Percentiles rank a stretch among this genome's conserved stretches.
Evolutionary conservation across 37 sponge, comb jelly and placozoan species (phyloP).

Genomic region (Corticium candelabrum): DNA sequence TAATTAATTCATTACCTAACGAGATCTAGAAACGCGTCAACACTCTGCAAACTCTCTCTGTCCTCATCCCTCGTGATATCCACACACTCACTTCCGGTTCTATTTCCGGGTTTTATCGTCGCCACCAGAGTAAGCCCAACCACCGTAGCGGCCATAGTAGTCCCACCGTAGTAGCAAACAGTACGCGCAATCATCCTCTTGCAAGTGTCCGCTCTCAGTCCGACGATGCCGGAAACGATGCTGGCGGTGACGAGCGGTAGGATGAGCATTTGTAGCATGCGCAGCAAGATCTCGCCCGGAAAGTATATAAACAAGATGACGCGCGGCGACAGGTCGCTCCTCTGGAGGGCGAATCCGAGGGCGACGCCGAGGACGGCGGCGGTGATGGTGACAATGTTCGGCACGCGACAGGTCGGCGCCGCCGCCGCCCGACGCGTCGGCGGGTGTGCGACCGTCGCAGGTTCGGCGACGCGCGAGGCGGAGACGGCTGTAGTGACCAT

Average conservation of each 20-base stretch:
- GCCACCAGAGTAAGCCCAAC: constrained; percentile 75
- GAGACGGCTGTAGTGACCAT: too few relatives aligned
- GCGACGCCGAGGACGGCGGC: constrained; percentile 58
- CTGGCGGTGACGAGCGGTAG: constrained; percentile 87
- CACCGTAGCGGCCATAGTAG: constrained; percentile 65
- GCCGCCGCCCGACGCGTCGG: too few relatives aligned
- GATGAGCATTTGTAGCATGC: constrained; percentile 85
- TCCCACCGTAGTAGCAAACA: constrained; percentile 70
- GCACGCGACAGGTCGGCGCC: too few relatives aligned
- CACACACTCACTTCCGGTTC: constrained; percentile 6
- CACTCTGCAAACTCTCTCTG: too few relatives aligned
- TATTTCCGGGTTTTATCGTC: constrained; percentile 62
- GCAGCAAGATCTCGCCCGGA: constrained; percentile 90
- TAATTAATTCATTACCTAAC: too few relatives aligned
- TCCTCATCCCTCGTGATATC: constrained; percentile 5
- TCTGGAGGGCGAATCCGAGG: constrained; percentile 42
- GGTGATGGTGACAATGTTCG: too few relatives aligned
- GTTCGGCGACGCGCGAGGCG: too few relatives aligned
- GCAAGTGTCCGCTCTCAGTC: constrained; percentile 58
- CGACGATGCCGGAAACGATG: constrained; percentile 74
- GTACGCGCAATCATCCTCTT: constrained; percentile 62
- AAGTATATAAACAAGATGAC: constrained; percentile 52
- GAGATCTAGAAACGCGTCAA: constrained; percentile 58
- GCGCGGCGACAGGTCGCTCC: constrained; percentile 15
- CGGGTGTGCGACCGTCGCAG: too few relatives aligned